Evolutionary conservation across 2,888 invertebrate species (phyloP).

Genomic region (Lasioglossum lativentre): DNA sequence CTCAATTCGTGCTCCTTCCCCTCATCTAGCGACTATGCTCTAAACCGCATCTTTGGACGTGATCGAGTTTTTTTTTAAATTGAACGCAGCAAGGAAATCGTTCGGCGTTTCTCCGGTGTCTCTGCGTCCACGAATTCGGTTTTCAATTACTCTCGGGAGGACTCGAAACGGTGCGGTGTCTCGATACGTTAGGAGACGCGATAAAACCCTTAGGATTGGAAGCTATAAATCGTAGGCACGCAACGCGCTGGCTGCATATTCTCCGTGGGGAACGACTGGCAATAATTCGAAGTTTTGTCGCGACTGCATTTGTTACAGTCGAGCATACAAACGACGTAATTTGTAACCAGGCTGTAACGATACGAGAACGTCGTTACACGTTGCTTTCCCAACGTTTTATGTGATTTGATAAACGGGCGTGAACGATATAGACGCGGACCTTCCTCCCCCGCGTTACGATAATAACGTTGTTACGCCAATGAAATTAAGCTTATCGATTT

Average conservation of each 20-base stretch:
- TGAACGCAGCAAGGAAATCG: neutral
- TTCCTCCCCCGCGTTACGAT: neutral
- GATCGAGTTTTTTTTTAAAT: neutral
- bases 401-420: conserved; percentile 56
- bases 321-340: conserved; percentile 48
- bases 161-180: neutral
- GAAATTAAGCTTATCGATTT: conserved; percentile 55
- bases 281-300: conserved; percentile 62
- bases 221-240: conserved; percentile 44
- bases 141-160: conserved; percentile 30
- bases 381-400: conserved; percentile 45
- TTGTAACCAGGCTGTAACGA: conserved; percentile 51
- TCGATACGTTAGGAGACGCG: neutral
- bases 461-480: conserved; percentile 52
- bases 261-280: conserved; percentile 31
- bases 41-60: neutral
- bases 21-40: too few species aligned
- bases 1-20: too few species aligned
- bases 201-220: conserved; percentile 47
- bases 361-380: conserved; percentile 41
- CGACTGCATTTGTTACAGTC: conserved; percentile 52
- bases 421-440: conserved; percentile 37
- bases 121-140: neutral
- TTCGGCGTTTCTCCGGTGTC: neutral
- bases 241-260: conserved; percentile 35